Base-by-base conservation (phyloP, 1,140 invertebrate genomes). In the Listronotus oregonensis region DNA sequence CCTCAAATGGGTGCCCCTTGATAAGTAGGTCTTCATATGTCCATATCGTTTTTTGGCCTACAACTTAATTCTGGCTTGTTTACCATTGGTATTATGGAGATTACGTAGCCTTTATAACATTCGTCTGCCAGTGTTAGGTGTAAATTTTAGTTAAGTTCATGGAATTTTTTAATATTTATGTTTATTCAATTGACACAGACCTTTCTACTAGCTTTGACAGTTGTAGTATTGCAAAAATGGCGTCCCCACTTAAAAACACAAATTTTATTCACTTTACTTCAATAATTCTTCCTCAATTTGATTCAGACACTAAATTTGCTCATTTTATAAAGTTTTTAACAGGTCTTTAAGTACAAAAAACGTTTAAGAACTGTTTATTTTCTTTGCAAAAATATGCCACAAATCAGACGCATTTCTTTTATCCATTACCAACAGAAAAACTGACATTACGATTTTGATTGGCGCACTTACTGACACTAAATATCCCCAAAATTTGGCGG, bases 381-480 rank as follows among this genome's bases (percentile, higher is more conserved):
- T 55, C 11, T 42, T 21, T 17, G 42, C 17, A 61, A 63, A 65
- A 68, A 65, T 42, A 65, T 37, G 64, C 51, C 67, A 69, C 57
- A 62, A 67, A 65, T 60, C 62, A 69, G 42, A 69, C 67, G 67
- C 67, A 69, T 69, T 69, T 54, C 34, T 32, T 54, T 49, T 47
- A 18, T 46, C 10, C 40, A 15, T 46, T 63, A 49, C 66, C 60
- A 62, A 63, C 66, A 11, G 18, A 37, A 63, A 12, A 34, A 55
- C 34, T 97, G 31, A 55, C 47, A 27, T 50, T 50, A 3, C 3
- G 46, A 15, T 14, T 14, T 9, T 21, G 14, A 18, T 31, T 18
- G 21, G 15, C 44, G 44, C 15, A 37, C 32, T 17, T 17, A 27
- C 15, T 27, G 12, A 39, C 21, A 15, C 12, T n/a, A 50, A 50